Base-by-base conservation (phyloP, 1,140 invertebrate species). In the Camponotus vicinus region DNA sequence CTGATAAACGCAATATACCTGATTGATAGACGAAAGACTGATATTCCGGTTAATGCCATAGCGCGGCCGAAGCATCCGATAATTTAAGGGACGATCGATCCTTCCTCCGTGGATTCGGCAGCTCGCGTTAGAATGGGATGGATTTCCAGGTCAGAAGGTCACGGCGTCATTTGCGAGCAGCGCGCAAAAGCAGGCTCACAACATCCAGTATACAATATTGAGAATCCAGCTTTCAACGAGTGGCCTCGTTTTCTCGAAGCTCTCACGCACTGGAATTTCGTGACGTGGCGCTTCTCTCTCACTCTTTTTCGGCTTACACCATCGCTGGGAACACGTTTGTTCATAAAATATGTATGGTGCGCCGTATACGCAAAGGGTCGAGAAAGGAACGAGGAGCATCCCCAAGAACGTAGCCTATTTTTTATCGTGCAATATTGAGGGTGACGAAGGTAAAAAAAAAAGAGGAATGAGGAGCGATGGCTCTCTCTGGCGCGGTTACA, bases 61-160 rank as follows among this genome's bases (percentile, higher is more conserved):
- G 18, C 42, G 32, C 40, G 55, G 37, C 37, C 52, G 18, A 59
- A 55, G 52, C 27, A 45, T 40, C 52, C 40, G 67, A 67, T 75
- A 75, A 83, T 83, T 83, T 83, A 83, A 83, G 79, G 18, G 42
- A 75, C 69, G 57, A 83, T 83, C 79, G 79, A 83, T 83, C 69
- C 40, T 49, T 67, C 21, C 18, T 57, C 13, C 42, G 32, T 32
- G 27, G 27, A 83, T 75, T 83, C 40, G 69, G 79, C 69, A 83
- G 55, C 79, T 73, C 55, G 27, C 79, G 69, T 27, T 70, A 75
- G 55, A 32, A 83, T 15, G 27, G 55, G 13, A 49, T 73, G 69
- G 40, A 83, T 83, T 83, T 83, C 79, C 79, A 75, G 79, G 79
- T 83, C 79, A 83, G 63, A 83, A 83, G 69, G 79, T 83, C 69